phyloP scores from a whole-genome alignment of 2,888 invertebrate genomes.

The Drosophila formosana region DNA sequence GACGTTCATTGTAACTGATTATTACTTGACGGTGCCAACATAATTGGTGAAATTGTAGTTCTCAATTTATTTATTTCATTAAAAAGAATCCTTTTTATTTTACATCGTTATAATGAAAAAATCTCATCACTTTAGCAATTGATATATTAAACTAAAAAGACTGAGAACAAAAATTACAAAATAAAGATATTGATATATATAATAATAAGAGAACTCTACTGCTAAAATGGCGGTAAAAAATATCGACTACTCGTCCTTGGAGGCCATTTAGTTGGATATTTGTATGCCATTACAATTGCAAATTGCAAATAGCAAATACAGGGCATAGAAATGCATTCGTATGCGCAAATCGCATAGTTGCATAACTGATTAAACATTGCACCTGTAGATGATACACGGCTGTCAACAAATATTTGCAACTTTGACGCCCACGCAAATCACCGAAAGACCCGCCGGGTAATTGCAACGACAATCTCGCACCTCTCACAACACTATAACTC shows the following conservation, averaged over 20 bases:
- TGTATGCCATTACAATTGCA: no score
- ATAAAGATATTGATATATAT: no score
- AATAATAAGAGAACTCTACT: no score
- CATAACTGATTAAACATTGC: constrained; percentile 37
- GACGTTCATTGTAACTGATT: no score
- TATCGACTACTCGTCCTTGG: neutral
- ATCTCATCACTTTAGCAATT: no score
- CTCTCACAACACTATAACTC: constrained; percentile 27
- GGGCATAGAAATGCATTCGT: neutral
- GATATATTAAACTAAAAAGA: no score
- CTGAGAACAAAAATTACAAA: no score
- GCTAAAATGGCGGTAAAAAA: neutral
- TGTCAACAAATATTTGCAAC: constrained; percentile 72
- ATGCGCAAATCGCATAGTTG: constrained; percentile 7
- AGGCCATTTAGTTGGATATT: neutral
- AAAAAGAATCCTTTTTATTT: no score
- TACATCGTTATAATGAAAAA: no score
- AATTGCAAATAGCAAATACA: neutral
- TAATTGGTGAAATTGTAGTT: no score
- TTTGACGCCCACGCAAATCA: constrained; percentile 60
- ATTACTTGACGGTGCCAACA: no score
- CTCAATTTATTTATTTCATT: no score
- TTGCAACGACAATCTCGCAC: constrained; percentile 56
- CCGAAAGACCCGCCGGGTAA: constrained; percentile 41
- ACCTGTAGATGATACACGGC: constrained; percentile 45